Evolutionary conservation across 2,888 invertebrate genomes (phyloP), one percentile per base, ranked within the genome.

Genomic region (Pristionchus maxplancki): DNA sequence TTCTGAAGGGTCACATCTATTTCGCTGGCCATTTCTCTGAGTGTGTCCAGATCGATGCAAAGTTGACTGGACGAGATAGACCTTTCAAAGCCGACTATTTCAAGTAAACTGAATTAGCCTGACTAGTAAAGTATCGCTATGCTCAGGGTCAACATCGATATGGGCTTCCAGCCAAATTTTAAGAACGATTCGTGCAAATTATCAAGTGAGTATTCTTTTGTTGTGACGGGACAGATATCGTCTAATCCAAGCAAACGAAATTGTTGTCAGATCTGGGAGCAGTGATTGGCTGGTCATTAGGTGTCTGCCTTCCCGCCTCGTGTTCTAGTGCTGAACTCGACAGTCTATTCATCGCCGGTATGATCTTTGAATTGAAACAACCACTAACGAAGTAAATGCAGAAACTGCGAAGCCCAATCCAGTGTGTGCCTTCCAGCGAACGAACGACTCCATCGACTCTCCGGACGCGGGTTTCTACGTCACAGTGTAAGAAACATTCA

Each of bases 1-100:
- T 82, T 53, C 34, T 82, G 40, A 20, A 82, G 53, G 82, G 82
- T 13, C 82, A 82, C 82, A 50, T 40, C 44, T 81, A 81, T 44
- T 81, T 81, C n/a, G 48, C 40, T 6, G 81, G 81, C 2, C 81
- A 81, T 24, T 81, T 81, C 48, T 81, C 81, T 40, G 81, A 81
- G 44, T 81, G 81, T 48, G 81, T 81, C 15, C 48, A 53, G 20
- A 50, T 82, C 28, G 50, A 82, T 53, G 34, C n/a, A 1, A 48
- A n/a, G 31, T 5, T 82, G 31, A 40, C 34, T 24, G 82, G 82
- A 31, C 37, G 82, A 31, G 40, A 48, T 4, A 34, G 82, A 34
- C 11, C 34, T 3, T 82, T 82, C 82, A 82, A 50, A 53, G 82
- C 37, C 11, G 82, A 34, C 20, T 82, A 82, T 31, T 82, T 82